Conservation (phyloP, 1,140 invertebrate species). For the Geopemphigus sp. region DNA sequence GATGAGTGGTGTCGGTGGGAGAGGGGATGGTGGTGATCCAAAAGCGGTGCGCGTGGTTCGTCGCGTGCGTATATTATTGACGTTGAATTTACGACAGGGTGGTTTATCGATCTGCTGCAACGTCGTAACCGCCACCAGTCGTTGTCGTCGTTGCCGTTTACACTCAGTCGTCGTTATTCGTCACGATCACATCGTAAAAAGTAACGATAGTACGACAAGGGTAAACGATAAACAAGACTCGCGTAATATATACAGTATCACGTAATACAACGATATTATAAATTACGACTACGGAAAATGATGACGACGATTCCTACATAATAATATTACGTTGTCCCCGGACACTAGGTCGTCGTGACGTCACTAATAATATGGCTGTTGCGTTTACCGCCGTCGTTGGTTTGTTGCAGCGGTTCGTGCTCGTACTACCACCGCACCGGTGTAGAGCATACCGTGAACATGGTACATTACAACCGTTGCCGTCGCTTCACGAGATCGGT, state of each 20-base stretch:
- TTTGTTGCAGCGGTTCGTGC: neutral
- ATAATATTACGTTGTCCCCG: neutral
- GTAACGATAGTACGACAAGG: neutral
- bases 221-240: neutral
- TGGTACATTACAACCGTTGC: neutral
- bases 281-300: neutral
- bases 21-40: neutral
- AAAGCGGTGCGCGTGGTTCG: too few species aligned
- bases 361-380: constrained; percentile 18
- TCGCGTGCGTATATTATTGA: neutral
- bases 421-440: neutral
- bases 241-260: neutral
- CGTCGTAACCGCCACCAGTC: neutral
- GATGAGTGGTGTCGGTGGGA: too few species aligned
- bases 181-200: neutral
- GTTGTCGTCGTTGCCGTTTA: too few species aligned
- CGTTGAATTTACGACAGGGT: neutral
- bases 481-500: constrained; percentile 2
- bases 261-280: neutral
- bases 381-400: neutral
- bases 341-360: constrained; percentile 22
- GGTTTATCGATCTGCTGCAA: neutral
- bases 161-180: neutral
- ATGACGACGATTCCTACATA: neutral
- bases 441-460: neutral